These are phyloP conservation scores for Erpornis zantholeuca DNA, from an alignment of 2,113 vertebrate species.

Conservation along the genomic window DNA sequence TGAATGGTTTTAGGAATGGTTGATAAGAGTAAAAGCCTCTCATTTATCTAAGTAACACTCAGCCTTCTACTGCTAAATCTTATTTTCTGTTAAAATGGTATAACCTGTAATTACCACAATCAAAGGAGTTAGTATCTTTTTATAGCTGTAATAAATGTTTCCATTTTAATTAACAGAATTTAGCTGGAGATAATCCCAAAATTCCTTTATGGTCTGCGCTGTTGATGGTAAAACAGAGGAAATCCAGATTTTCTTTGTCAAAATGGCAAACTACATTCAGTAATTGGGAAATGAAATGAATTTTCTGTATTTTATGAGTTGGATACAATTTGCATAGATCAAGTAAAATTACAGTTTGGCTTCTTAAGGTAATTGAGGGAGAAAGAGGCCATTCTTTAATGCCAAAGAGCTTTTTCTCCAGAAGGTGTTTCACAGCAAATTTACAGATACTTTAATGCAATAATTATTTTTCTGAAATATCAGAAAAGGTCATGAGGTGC, in stretches of 20 bases:
- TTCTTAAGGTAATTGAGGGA: background rate
- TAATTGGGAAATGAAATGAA: background rate
- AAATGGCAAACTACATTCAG: background rate
- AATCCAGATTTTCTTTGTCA: background rate
- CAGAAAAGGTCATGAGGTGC: background rate
- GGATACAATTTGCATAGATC: background rate
- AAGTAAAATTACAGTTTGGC: background rate
- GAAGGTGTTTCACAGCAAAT: background rate
- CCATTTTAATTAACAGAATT: background rate
- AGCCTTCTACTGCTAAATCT: background rate
- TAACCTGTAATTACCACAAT: background rate
- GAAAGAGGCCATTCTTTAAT: background rate
- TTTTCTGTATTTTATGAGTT: background rate
- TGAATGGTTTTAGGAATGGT: background rate
- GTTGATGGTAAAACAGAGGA: background rate
- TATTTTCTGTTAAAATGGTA: background rate
- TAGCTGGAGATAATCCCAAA: background rate
- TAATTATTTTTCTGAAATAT: background rate
- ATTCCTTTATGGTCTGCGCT: background rate
- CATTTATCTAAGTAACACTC: background rate
- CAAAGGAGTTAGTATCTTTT: background rate
- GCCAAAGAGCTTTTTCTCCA: background rate
- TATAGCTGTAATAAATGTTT: slow-evolving; percentile 8
- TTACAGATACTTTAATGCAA: background rate
- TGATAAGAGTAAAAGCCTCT: background rate